Evolutionary conservation across 1,140 invertebrate species (phyloP).

Genomic region (Delia radicum): DNA sequence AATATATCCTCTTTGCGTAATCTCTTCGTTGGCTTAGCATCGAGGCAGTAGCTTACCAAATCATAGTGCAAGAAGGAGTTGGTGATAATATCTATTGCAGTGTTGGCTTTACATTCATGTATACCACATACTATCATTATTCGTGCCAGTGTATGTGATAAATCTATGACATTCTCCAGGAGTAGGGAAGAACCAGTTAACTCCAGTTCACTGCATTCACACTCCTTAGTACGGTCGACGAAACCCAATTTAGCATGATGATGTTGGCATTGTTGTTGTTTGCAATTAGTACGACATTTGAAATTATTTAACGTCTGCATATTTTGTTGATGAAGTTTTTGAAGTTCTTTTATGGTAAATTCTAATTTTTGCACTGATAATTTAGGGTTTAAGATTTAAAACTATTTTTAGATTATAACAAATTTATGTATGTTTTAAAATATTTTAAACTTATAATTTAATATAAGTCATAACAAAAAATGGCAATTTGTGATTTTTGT

Average conservation of each 20-base stretch:
- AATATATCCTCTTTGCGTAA: conserved; percentile 50
- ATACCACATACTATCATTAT: conserved; percentile 51
- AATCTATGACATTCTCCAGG: conserved; percentile 47
- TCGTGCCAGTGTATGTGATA: conserved; percentile 46
- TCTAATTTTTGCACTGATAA: too few species aligned
- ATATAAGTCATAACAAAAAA: too few species aligned
- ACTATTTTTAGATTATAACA: too few species aligned
- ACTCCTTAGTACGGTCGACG: conserved; percentile 46
- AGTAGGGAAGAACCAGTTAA: conserved; percentile 51
- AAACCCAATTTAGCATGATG: conserved; percentile 42
- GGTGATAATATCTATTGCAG: conserved; percentile 45
- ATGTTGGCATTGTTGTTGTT: conserved; percentile 48
- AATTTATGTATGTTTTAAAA: too few species aligned
- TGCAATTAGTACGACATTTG: conserved; percentile 45
- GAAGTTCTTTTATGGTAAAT: too few species aligned
- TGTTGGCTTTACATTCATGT: conserved; percentile 52
- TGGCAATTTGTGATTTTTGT: too few species aligned
- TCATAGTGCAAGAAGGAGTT: conserved; percentile 52
- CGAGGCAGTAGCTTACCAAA: conserved; percentile 50
- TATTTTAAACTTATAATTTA: too few species aligned
- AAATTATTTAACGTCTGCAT: conserved; percentile 48
- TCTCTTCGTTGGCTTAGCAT: conserved; percentile 46
- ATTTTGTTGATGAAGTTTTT: too few species aligned
- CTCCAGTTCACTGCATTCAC: conserved; percentile 43
- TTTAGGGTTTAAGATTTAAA: too few species aligned